These are phyloP conservation scores for Emesis furor DNA, from an alignment of 2,888 invertebrate species.

Conservation along the genomic window DNA sequence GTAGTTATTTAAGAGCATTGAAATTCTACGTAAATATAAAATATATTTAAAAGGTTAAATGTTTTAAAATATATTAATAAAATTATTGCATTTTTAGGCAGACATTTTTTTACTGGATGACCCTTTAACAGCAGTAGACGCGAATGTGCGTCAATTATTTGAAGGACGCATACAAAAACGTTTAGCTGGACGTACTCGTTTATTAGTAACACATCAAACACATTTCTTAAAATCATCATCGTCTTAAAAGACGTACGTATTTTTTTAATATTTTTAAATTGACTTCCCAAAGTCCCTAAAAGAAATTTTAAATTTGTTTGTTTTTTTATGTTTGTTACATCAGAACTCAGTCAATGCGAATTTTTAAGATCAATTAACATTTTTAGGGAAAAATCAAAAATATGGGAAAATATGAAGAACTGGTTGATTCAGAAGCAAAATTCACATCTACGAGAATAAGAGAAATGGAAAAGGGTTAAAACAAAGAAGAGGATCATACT, in stretches of 20 bases:
- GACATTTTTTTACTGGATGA: conserved; percentile 96
- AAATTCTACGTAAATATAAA: no score
- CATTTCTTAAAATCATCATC: conserved; percentile 92
- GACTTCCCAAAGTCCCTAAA: no score
- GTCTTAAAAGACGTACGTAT: conserved; percentile 88
- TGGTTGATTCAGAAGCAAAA: conserved; percentile 90
- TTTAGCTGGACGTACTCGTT: conserved; percentile 93
- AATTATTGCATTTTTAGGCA: conserved; percentile 85
- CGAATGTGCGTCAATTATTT: conserved; percentile 95
- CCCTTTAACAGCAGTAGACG: conserved; percentile 96
- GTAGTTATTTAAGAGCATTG: no score
- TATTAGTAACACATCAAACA: conserved; percentile 97
- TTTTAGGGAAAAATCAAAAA: conserved; percentile 91
- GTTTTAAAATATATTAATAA: no score
- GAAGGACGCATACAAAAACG: conserved; percentile 94
- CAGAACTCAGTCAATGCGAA: no score
- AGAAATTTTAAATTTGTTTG: no score
- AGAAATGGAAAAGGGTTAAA: conserved; percentile 79
- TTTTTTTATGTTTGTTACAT: no score
- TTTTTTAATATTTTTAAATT: neutral
- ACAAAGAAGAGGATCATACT: conserved; percentile 71
- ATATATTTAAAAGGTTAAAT: no score
- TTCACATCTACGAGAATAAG: conserved; percentile 88
- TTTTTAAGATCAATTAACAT: no score
- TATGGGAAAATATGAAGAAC: conserved; percentile 92